Evolutionary conservation across 2,113 vertebrate species (phyloP), one percentile per base, ranked within the genome.

Genomic region (Ictalurus furcatus): DNA sequence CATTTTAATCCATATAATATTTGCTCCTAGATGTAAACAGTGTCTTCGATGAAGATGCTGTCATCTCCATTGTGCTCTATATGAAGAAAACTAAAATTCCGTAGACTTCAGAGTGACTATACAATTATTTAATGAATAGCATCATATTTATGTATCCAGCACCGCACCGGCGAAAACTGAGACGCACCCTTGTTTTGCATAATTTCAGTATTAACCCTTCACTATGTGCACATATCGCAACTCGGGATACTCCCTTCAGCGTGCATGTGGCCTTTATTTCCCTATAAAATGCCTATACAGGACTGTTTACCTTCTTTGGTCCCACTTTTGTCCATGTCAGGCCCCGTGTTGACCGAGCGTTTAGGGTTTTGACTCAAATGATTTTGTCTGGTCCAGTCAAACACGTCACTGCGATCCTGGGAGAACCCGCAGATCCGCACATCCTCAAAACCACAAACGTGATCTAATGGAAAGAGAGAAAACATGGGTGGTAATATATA

Each of bases 311-410:
- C 98, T 93, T 98, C 98, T 0, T 97, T 97, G 0, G 97, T 98
- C 76, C 97, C 97, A 30, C 98, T 99, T 92, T 97, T 96, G 93
- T 99, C 98, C 0, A 93, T 98, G 54, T 97, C 97, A 0, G 98
- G 98, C 2, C 98, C 98, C 0, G 98, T 99, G 88, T 99, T 99
- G 65, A 97, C 95, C 0, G 98, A 98, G 69, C 98, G 96, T 88
- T 99, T 99, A 59, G 98, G 97, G 91, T 98, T 98, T 94, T 99
- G 97, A 0, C 97, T 98, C 91, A 97, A 93, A 74, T 97, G 96
- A 0, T 98, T 99, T 95, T 99, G 98, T 83, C 98, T 96, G 0
- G 97, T 98, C 98, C 98, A 99, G 92, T 99, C 98, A n/a, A 99
- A 99, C 85, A 96, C 94, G 89, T 99, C 98, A 28, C 95, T 96